A percentile compares a stretch with the other conserved stretches of the same genome.
phyloP scores from a whole-genome alignment of 2,113 vertebrate species.

The Pedetes capensis region DNA sequence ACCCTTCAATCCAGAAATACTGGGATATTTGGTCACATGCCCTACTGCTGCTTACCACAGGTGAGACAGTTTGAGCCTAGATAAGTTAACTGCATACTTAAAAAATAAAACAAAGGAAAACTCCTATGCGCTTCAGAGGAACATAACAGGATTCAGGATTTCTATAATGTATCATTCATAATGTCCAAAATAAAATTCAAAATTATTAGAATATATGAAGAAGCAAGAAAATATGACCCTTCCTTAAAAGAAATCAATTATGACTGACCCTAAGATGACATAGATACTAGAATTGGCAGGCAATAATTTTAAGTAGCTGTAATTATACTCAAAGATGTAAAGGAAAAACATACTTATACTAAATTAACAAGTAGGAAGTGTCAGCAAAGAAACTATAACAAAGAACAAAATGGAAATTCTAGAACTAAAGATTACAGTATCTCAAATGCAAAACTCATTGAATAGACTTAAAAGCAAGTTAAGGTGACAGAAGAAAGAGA shows the following conservation, averaged over 20 bases:
- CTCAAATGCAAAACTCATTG: conserved; percentile 10
- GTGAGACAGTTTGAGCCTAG: not conserved
- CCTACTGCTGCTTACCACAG: not conserved
- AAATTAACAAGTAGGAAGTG: conserved; percentile 18
- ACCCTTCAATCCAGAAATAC: not conserved
- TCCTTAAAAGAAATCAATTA: not conserved
- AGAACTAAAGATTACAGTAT: conserved; percentile 43
- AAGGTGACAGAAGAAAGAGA: conserved; percentile 1
- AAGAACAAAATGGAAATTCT: conserved; percentile 40
- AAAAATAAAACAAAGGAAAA: conserved; percentile 23
- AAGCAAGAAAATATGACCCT: not conserved
- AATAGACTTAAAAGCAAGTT: not conserved
- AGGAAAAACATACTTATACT: conserved; percentile 8
- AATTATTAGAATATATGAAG: conserved; percentile 5
- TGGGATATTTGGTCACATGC: not conserved
- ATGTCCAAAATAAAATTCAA: not conserved
- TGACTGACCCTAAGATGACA: not conserved
- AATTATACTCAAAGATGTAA: not conserved
- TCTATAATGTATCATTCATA: conserved; percentile 16
- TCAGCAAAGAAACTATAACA: not conserved
- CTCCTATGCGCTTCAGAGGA: not conserved
- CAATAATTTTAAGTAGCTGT: not conserved
- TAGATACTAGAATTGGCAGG: not conserved
- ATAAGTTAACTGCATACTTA: not conserved
- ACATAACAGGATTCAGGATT: not conserved